A percentile compares a stretch with the other conserved stretches of the same genome.
Conservation (phyloP, 2,888 invertebrate genomes). For the Melieria picta region DNA sequence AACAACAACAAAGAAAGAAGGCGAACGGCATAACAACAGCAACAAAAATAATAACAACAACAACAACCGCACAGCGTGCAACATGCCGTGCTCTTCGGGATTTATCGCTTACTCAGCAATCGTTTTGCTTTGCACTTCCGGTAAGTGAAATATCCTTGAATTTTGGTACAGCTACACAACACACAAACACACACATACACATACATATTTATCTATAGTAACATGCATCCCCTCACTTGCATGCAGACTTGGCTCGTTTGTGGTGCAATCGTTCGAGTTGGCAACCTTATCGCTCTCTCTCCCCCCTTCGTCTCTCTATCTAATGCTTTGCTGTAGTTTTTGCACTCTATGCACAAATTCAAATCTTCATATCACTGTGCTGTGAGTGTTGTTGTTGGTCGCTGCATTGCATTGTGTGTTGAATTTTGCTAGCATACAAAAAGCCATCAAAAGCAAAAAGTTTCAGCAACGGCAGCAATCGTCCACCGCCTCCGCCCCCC, state of each 20-base stretch:
- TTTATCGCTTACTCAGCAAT: slow-evolving; percentile 66
- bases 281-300: background rate
- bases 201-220: slow-evolving; percentile 1
- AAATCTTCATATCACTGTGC: no score
- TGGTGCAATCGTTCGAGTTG: background rate
- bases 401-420: no score
- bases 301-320: background rate
- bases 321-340: no score
- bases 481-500: no score
- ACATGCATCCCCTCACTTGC: background rate
- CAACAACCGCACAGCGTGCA: background rate
- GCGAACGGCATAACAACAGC: background rate
- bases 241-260: background rate
- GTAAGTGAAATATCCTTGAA: slow-evolving; percentile 56
- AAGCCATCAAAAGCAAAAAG: no score
- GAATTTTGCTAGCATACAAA: no score
- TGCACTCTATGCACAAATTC: no score
- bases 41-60: background rate
- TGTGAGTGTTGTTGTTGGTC: no score
- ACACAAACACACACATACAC: slow-evolving; percentile 21
- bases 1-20: background rate
- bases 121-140: slow-evolving; percentile 66
- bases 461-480: no score
- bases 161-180: background rate
- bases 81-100: slow-evolving; percentile 56